These are phyloP conservation scores for Sceliomorpha sp. DNA, from an alignment of 2,888 invertebrate genomes.

Conservation along the genomic window DNA sequence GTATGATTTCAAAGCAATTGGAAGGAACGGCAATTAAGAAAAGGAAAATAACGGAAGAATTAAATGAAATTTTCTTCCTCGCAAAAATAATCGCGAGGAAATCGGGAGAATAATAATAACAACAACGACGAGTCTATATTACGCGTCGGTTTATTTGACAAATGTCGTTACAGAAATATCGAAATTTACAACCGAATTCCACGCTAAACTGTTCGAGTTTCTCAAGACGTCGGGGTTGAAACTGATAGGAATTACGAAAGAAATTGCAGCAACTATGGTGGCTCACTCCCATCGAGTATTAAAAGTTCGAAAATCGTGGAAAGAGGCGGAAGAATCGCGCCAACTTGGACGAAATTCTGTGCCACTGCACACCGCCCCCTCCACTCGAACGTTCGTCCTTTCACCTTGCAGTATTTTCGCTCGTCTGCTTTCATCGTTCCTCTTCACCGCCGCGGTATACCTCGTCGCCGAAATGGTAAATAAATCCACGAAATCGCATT, in stretches of 20 bases:
- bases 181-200: constrained; percentile 14
- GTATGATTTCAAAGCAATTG: no score
- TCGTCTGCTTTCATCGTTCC: constrained; percentile 9
- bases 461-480: constrained; percentile 36
- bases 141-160: no score
- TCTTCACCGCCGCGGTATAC: constrained; percentile 1
- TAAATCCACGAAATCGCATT: constrained; percentile 38
- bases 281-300: constrained; percentile 68
- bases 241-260: constrained; percentile 19
- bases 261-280: constrained; percentile 39
- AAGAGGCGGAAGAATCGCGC: constrained; percentile 62
- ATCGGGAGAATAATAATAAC: no score
- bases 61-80: no score
- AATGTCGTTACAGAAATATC: constrained; percentile 1
- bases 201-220: constrained; percentile 5
- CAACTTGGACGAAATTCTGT: constrained; percentile 65
- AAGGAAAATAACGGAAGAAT: no score
- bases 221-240: constrained; percentile 2
- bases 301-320: constrained; percentile 71
- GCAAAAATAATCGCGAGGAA: no score
- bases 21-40: no score
- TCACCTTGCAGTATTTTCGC: constrained; percentile 22
- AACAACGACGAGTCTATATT: no score
- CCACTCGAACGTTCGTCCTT: constrained; percentile 25
- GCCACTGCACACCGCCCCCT: constrained; percentile 53